Evolutionary conservation across 2,888 invertebrate species (phyloP).

Genomic region (Pyrrhia umbra): DNA sequence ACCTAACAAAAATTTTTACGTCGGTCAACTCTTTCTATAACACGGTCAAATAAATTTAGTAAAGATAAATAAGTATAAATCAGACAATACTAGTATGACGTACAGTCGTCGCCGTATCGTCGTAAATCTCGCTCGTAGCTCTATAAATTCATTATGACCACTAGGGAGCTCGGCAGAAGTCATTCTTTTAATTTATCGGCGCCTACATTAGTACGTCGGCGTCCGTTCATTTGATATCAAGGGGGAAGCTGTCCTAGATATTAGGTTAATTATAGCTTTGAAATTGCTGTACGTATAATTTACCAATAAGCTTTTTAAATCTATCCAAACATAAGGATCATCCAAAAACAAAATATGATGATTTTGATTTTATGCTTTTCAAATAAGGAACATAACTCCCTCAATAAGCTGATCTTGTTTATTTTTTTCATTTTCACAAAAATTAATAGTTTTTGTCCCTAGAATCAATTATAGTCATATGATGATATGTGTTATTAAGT

Average conservation of each 20-base stretch:
- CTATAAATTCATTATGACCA: slow-evolving; percentile 59
- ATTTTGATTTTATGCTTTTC: too few relatives aligned
- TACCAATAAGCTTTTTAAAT: too few relatives aligned
- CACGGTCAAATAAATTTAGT: not conserved
- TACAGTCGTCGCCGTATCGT: slow-evolving; percentile 17
- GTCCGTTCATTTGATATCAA: slow-evolving; percentile 25
- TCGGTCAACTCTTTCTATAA: not conserved
- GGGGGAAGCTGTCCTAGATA: slow-evolving; percentile 11
- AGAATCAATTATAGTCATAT: too few relatives aligned
- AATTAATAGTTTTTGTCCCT: too few relatives aligned
- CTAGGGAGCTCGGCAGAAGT: slow-evolving; percentile 38
- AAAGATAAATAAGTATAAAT: slow-evolving; percentile 41
- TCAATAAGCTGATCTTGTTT: too few relatives aligned
- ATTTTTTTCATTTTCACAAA: too few relatives aligned
- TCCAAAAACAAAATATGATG: too few relatives aligned
- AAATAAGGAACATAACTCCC: too few relatives aligned
- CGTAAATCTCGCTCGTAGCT: slow-evolving; percentile 48
- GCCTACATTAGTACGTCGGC: slow-evolving; percentile 1
- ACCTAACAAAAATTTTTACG: too few relatives aligned
- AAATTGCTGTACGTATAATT: not conserved
- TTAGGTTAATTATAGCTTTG: slow-evolving; percentile 13
- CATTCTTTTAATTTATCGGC: slow-evolving; percentile 60
- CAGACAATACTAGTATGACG: slow-evolving; percentile 40
- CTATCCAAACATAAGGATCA: too few relatives aligned
- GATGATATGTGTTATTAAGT: too few relatives aligned